Conservation (phyloP, 1,140 invertebrate genomes). For the Triops cancriformis region DNA sequence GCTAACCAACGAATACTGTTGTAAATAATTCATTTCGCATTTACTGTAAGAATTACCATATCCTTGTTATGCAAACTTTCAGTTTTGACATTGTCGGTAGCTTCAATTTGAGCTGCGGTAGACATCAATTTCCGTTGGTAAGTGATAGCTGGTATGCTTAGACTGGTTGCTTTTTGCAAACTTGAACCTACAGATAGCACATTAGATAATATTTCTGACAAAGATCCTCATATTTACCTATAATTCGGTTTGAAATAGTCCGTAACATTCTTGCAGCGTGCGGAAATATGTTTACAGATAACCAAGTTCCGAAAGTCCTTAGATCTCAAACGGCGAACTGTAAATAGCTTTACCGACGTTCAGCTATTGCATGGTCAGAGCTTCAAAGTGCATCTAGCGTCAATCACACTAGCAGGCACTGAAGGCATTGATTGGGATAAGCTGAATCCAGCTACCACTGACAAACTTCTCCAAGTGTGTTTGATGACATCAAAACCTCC, state of each 20-base stretch:
- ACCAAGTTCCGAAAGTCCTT: not conserved
- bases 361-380: no score
- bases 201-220: not conserved
- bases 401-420: no score
- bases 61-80: not conserved
- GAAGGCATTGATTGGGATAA: no score
- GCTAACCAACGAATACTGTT: slow-evolving; percentile 32
- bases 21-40: not conserved
- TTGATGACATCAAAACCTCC: no score
- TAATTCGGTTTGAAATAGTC: not conserved
- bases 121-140: not conserved
- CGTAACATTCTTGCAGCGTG: not conserved
- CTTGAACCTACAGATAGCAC: not conserved
- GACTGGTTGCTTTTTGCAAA: not conserved
- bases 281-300: not conserved
- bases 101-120: not conserved
- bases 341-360: no score
- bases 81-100: not conserved
- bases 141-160: not conserved
- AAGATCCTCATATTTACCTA: not conserved
- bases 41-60: not conserved
- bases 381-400: no score
- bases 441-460: no score
- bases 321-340: no score
- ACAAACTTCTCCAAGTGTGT: no score